Percentiles rank a stretch among this genome's conserved stretches.
Evolutionary conservation across 2,888 invertebrate genomes (phyloP).

Genomic region (Apoderus coryli): DNA sequence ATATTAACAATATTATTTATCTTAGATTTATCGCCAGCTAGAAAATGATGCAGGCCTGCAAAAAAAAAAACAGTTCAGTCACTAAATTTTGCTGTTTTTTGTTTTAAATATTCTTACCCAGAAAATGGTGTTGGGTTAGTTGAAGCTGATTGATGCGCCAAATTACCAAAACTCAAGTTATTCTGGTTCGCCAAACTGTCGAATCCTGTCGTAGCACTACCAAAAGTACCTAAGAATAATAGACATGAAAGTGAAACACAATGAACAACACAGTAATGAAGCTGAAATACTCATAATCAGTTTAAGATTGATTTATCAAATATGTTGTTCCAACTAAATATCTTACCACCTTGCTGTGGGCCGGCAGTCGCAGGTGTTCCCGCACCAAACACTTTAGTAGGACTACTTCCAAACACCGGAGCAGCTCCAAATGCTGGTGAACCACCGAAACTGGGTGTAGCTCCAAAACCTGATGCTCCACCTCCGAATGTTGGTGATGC

Average conservation of each 20-base stretch:
- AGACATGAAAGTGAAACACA: too few relatives aligned
- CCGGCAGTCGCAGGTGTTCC: neutral
- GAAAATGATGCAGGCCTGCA: constrained; percentile 26
- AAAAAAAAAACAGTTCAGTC: constrained; percentile 1
- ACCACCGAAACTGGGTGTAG: constrained; percentile 35
- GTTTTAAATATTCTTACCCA: constrained; percentile 20
- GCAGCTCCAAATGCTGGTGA: constrained; percentile 26
- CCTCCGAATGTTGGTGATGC: constrained; percentile 29
- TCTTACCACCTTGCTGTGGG: neutral
- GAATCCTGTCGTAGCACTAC: constrained; percentile 36
- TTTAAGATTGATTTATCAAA: too few relatives aligned
- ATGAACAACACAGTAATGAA: too few relatives aligned
- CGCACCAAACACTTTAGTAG: constrained; percentile 30
- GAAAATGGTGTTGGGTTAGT: constrained; percentile 28
- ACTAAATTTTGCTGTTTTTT: neutral
- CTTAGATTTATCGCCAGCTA: constrained; percentile 27
- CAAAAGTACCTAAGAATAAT: constrained; percentile 34
- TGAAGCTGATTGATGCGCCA: constrained; percentile 40
- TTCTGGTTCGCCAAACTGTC: constrained; percentile 48
- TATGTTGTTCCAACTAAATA: too few relatives aligned
- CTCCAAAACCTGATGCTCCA: constrained; percentile 32
- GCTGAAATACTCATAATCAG: too few relatives aligned
- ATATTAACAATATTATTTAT: constrained; percentile 5
- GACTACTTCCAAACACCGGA: constrained; percentile 32
- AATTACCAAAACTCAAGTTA: constrained; percentile 47